Percentiles rank a stretch among this genome's conserved stretches.
Evolutionary conservation across 2,797 vertebrate genomes (phyloP).

Genomic region (Kryptolebias ocellatus): DNA sequence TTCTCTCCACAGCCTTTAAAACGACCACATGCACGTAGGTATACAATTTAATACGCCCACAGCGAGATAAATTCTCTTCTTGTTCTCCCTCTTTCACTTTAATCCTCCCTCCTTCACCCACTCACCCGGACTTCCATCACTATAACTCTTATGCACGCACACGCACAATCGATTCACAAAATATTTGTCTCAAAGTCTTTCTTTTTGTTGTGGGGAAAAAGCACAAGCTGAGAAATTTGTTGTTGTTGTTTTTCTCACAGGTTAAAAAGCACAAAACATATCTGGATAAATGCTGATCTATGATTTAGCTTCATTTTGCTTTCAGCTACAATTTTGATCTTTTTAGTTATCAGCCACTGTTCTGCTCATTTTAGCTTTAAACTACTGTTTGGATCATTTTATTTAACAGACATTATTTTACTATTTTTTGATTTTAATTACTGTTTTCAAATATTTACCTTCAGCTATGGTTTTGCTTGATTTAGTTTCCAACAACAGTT

Average conservation of each 20-base stretch:
- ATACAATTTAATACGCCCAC: slow-evolving; percentile 17
- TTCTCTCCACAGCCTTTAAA: neutral
- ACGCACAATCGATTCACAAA: neutral
- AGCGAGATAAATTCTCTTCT: neutral
- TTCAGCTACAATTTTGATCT: neutral
- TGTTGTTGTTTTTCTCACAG: slow-evolving; percentile 14
- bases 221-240: neutral
- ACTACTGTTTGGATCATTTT: too few species aligned
- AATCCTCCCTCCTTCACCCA: slow-evolving; percentile 12
- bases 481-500: too few species aligned
- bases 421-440: too few species aligned
- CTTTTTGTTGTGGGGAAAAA: slow-evolving; percentile 21
- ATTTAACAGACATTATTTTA: too few species aligned
- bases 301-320: neutral
- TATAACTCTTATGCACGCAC: neutral
- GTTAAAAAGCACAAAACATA: slow-evolving; percentile 22
- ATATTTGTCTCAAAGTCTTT: slow-evolving; percentile 9
- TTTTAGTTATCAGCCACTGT: too few species aligned
- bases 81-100: neutral
- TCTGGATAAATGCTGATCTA: too few species aligned
- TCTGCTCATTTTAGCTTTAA: too few species aligned
- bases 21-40: slow-evolving; percentile 12
- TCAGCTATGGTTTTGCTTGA: too few species aligned
- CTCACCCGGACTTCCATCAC: slow-evolving; percentile 9
- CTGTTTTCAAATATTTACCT: too few species aligned